phyloP scores from a whole-genome alignment of 1,140 invertebrate species.

The Pseudobourletiella spinata region DNA sequence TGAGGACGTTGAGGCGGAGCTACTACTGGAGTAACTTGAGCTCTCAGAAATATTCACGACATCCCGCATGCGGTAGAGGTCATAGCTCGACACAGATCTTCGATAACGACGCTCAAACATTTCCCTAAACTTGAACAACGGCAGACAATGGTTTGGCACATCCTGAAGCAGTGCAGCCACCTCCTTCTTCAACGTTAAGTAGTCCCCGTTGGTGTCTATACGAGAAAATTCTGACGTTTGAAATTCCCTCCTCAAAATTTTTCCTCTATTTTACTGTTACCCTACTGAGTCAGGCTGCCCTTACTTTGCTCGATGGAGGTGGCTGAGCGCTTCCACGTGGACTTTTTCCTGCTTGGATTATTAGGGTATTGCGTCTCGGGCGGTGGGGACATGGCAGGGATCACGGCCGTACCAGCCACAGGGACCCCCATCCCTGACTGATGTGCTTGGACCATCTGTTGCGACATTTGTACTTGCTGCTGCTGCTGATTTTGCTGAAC shows the following conservation, averaged over 20 bases:
- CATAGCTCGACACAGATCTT: slow-evolving; percentile 65
- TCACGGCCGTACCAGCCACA: not conserved
- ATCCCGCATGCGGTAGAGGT: slow-evolving; percentile 70
- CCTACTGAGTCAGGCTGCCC: not conserved
- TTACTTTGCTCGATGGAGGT: slow-evolving; percentile 1
- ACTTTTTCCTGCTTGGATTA: not conserved
- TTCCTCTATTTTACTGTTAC: no score
- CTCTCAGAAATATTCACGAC: slow-evolving; percentile 59
- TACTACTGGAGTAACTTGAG: slow-evolving; percentile 6
- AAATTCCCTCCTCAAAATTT: no score
- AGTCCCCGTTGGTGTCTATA: slow-evolving; percentile 7
- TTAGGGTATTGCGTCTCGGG: not conserved
- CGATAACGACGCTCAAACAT: slow-evolving; percentile 73
- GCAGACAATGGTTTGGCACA: slow-evolving; percentile 63
- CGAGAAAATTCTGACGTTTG: no score
- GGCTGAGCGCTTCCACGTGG: not conserved
- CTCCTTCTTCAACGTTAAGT: slow-evolving; percentile 36
- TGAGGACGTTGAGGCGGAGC: not conserved
- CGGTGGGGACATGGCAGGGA: not conserved
- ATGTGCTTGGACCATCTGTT: not conserved
- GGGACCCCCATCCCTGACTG: not conserved
- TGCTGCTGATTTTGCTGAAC: not conserved
- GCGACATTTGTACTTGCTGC: not conserved
- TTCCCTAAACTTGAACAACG: slow-evolving; percentile 76
- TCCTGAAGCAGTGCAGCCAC: slow-evolving; percentile 52